Evolutionary conservation across 2,113 vertebrate species (phyloP).

Genomic region (Struthio camelus): DNA sequence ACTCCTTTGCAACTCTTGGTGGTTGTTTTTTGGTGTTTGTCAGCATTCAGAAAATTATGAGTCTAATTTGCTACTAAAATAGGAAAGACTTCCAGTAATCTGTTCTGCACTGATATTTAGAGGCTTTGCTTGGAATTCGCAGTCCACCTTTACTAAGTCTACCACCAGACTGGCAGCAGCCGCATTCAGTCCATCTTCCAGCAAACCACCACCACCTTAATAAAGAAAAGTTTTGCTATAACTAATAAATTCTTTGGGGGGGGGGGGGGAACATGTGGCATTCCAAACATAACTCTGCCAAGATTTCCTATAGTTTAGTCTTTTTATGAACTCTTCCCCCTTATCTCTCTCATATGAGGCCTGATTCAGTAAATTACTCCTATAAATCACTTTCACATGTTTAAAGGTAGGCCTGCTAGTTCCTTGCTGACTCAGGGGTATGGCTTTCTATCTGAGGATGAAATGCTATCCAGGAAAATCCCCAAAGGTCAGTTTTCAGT

Average conservation of each 20-base stretch:
- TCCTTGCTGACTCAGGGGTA: constrained; percentile 27
- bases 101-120: not conserved
- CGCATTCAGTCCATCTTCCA: not conserved
- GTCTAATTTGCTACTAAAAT: not conserved
- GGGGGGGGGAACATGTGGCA: not conserved
- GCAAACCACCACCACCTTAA: not conserved
- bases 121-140: not conserved
- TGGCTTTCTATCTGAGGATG: not conserved
- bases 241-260: not conserved
- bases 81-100: not conserved
- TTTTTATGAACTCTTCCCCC: not conserved
- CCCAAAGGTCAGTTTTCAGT: constrained; percentile 41
- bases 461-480: constrained; percentile 48
- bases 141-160: not conserved
- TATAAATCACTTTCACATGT: constrained; percentile 37
- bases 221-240: not conserved
- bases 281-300: not conserved
- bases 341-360: not conserved
- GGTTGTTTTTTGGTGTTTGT: not conserved
- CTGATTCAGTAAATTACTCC: not conserved
- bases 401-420: not conserved
- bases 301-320: not conserved
- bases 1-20: not conserved
- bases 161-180: not conserved
- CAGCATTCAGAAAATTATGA: not conserved